Evolutionary conservation across 1,140 invertebrate genomes (phyloP), one percentile per base, ranked within the genome.

Genomic region (Holotrichia oblita): DNA sequence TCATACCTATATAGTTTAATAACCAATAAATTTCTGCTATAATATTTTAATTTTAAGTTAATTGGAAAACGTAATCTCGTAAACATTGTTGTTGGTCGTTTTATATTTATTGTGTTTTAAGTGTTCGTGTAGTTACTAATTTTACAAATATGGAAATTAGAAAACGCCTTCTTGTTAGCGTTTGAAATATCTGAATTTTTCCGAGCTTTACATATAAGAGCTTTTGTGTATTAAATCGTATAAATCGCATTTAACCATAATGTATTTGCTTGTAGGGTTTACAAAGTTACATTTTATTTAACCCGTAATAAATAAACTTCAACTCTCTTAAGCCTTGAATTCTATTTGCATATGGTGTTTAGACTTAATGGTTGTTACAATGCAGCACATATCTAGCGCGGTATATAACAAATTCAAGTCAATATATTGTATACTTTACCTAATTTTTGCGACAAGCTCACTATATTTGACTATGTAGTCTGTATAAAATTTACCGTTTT

Each of bases 81-180:
- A 27, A 22, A 69, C 22, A 9, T 69, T 69, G 24, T 69, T 22
- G 22, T 64, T 10, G 61, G 22, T 3, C 61, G 61, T 27, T 55
- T 69, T 10, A 69, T 0, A 69, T 69, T 69, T 69, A 69, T 69
- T 69, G 22, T 20, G 12, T 20, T 27, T 69, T 69, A 69, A 69
- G 61, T 69, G 61, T 69, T 69, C 22, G 27, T 69, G 20, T 69
- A 69, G 27, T 24, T 69, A 69, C 61, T 69, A 69, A 69, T 69
- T 69, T 69, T 69, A 69, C 61, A 69, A 69, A 69, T 69, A 69
- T 27, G 61, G 61, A 69, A 69, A 69, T 69, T 69, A 69, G 61
- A 69, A 69, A 20, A 22, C 61, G 22, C 22, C 6, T 17, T 24
- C 22, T 17, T 69, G 22, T 69, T 69, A 69, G 61, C 27, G 22